These are phyloP conservation scores for Oryctes rhinoceros DNA, from an alignment of 1,140 invertebrate species.

Conservation along the genomic window DNA sequence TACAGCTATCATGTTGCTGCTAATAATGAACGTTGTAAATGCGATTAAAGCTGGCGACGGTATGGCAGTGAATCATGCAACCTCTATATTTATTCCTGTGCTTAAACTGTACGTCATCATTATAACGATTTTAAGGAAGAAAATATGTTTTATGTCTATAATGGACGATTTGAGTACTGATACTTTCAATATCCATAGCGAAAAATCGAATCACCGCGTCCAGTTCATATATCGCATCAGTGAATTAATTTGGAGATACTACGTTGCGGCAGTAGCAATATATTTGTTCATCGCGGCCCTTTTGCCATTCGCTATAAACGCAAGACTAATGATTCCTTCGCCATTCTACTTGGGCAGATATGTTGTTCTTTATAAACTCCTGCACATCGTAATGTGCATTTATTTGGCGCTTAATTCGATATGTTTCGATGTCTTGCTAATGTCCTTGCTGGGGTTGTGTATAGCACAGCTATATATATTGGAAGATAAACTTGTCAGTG, in stretches of 20 bases:
- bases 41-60: background rate
- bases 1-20: no score
- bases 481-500: background rate
- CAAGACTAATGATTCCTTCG: background rate
- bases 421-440: background rate
- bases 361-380: background rate
- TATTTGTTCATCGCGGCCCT: background rate
- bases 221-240: background rate
- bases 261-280: background rate
- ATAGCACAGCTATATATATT: constrained; percentile 20
- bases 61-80: background rate
- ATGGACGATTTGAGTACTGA: background rate
- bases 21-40: no score
- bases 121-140: background rate
- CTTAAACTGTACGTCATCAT: no score
- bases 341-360: background rate
- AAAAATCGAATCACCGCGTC: background rate
- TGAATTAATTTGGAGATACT: background rate
- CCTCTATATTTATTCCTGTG: background rate
- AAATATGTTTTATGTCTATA: background rate
- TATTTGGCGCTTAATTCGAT: background rate
- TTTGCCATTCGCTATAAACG: background rate
- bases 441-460: background rate
- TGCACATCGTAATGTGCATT: background rate
- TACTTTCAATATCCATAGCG: background rate